Conservation (phyloP, 2,888 invertebrate genomes). For the Caenorhabditis sp. region DNA sequence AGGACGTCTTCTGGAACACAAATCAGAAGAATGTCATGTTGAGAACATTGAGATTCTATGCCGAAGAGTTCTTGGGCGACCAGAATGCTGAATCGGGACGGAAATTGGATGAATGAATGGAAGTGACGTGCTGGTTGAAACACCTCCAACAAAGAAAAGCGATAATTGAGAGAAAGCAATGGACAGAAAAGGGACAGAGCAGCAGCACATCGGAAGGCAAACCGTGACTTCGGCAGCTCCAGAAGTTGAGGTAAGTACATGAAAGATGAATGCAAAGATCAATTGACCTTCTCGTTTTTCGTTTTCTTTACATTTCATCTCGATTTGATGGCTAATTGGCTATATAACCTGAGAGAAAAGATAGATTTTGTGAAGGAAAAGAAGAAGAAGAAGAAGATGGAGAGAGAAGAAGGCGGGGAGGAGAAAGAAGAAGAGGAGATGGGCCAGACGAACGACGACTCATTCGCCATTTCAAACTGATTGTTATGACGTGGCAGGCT, state of each 20-base stretch:
- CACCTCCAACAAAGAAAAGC: slow-evolving; percentile 1
- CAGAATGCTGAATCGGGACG: not conserved
- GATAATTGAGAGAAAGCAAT: not conserved
- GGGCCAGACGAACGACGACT: slow-evolving; percentile 15
- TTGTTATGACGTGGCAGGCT: slow-evolving; percentile 52
- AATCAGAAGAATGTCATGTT: too few relatives aligned
- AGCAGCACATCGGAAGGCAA: too few relatives aligned
- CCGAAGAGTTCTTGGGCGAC: not conserved
- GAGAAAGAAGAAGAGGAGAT: slow-evolving; percentile 10
- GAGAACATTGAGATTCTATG: too few relatives aligned
- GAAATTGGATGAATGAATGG: slow-evolving; percentile 6
- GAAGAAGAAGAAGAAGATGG: slow-evolving; percentile 10
- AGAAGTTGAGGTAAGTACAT: not conserved
- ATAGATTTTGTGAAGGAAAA: slow-evolving; percentile 10
- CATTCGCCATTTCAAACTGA: slow-evolving; percentile 52
- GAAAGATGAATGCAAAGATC: slow-evolving; percentile 11
- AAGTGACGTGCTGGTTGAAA: slow-evolving; percentile 4
- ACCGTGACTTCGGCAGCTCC: too few relatives aligned
- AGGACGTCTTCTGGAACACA: too few relatives aligned
- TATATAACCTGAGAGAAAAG: slow-evolving; percentile 27
- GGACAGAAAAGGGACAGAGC: too few relatives aligned
- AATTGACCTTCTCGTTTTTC: slow-evolving; percentile 4
- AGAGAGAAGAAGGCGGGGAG: not conserved
- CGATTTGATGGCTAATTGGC: slow-evolving; percentile 44
- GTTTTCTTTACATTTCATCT: not conserved